Conservation (phyloP, 2,797 vertebrate genomes). For the Pseudochirops corinnae region DNA sequence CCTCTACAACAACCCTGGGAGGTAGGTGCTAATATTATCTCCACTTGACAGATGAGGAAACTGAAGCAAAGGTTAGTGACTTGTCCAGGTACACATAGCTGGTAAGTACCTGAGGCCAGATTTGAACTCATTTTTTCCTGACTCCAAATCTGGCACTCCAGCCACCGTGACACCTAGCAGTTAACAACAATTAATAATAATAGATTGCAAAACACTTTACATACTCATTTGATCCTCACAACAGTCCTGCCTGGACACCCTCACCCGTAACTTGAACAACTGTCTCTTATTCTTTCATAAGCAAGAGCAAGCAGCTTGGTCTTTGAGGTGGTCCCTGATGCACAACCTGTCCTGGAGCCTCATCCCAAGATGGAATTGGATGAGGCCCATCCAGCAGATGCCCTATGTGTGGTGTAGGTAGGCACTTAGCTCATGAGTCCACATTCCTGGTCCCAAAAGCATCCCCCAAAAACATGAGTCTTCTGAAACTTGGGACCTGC, state of each 20-base stretch:
- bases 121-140: background rate
- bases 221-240: background rate
- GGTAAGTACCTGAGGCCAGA: background rate
- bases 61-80: background rate
- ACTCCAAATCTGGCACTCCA: background rate
- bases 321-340: background rate
- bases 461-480: background rate
- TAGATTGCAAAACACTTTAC: background rate
- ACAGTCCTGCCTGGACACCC: background rate
- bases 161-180: background rate
- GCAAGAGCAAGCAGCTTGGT: background rate
- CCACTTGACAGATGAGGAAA: background rate
- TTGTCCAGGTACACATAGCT: background rate
- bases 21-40: background rate
- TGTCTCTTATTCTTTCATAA: too few relatives aligned
- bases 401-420: background rate
- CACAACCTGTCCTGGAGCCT: background rate
- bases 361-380: background rate
- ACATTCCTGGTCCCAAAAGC: background rate
- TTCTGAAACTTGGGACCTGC: background rate
- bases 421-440: background rate
- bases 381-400: background rate
- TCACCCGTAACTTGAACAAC: too few relatives aligned
- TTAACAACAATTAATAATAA: background rate
- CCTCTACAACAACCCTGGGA: background rate